Evolutionary conservation across 2,797 vertebrate genomes (phyloP).

Genomic region (Acanthurus tractus): DNA sequence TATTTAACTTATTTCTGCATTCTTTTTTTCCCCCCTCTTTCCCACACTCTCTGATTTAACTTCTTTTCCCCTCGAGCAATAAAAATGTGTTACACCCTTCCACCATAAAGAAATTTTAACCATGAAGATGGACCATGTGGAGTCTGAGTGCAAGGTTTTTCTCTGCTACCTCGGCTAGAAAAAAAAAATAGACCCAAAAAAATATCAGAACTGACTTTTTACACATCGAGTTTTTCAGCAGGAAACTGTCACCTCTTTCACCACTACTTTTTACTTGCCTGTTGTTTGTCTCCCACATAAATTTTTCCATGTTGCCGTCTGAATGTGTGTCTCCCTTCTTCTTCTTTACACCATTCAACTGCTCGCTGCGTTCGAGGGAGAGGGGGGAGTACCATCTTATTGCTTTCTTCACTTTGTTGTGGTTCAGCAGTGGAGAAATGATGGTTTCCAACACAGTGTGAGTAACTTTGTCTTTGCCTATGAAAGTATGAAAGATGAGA

Average conservation of each 20-base stretch:
- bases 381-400: conserved; percentile 10
- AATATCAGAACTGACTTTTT: conserved; percentile 49
- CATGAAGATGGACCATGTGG: conserved; percentile 40
- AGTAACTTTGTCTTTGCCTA: conserved; percentile 27
- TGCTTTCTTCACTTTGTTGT: conserved; percentile 44
- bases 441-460: conserved; percentile 22
- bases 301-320: conserved; percentile 48
- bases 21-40: conserved; percentile 29
- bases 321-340: conserved; percentile 28
- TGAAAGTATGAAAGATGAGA: conserved; percentile 29
- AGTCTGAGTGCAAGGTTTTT: conserved; percentile 34
- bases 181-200: background rate
- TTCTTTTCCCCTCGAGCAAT: conserved; percentile 53
- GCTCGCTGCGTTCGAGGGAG: conserved; percentile 4
- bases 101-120: conserved; percentile 54
- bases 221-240: conserved; percentile 44
- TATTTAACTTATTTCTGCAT: conserved; percentile 67
- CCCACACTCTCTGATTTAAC: conserved; percentile 51
- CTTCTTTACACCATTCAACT: conserved; percentile 33
- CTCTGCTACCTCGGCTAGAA: conserved; percentile 32
- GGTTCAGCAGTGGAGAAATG: conserved; percentile 22
- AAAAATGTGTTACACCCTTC: conserved; percentile 57
- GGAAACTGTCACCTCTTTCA: conserved; percentile 60
- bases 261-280: conserved; percentile 37
- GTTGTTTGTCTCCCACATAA: conserved; percentile 54